Conservation (phyloP, 2,113 vertebrate species). For the Pelodiscus sinensis region DNA sequence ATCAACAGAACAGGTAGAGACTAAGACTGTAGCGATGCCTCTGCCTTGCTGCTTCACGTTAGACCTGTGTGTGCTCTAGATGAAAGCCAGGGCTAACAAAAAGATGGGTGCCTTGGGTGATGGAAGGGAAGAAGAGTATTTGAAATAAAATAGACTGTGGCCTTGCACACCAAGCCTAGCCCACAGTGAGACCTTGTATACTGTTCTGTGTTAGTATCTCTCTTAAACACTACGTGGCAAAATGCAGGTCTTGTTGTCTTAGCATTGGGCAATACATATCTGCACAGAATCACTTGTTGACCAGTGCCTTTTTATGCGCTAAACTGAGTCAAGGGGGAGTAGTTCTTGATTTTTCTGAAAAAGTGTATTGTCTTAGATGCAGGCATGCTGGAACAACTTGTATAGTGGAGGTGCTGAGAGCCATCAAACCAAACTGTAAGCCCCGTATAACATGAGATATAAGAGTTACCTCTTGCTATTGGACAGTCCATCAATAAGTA, state of each 20-base stretch:
- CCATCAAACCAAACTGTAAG: no score
- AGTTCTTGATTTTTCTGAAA: not conserved
- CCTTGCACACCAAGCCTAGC: not conserved
- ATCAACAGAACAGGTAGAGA: conserved; percentile 35
- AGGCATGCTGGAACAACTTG: no score
- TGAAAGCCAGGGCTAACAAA: not conserved
- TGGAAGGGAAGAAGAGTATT: not conserved
- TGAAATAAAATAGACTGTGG: not conserved
- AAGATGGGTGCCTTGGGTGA: not conserved
- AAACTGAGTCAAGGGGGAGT: not conserved
- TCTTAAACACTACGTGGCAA: no score
- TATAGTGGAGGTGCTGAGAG: no score
- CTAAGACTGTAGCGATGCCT: not conserved
- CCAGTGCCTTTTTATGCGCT: not conserved
- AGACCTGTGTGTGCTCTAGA: not conserved
- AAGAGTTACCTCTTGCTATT: no score
- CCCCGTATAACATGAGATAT: no score
- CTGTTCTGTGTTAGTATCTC: not conserved
- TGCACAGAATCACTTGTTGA: conserved; percentile 26
- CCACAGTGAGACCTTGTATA: not conserved
- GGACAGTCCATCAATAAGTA: no score
- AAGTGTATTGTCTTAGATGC: not conserved
- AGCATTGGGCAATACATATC: not conserved
- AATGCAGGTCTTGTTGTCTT: not conserved
- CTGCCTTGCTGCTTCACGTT: not conserved